Percentiles rank a stretch among this genome's conserved stretches.
Evolutionary conservation across 2,888 invertebrate genomes (phyloP).

Genomic region (Mesorhabditis sp.): DNA sequence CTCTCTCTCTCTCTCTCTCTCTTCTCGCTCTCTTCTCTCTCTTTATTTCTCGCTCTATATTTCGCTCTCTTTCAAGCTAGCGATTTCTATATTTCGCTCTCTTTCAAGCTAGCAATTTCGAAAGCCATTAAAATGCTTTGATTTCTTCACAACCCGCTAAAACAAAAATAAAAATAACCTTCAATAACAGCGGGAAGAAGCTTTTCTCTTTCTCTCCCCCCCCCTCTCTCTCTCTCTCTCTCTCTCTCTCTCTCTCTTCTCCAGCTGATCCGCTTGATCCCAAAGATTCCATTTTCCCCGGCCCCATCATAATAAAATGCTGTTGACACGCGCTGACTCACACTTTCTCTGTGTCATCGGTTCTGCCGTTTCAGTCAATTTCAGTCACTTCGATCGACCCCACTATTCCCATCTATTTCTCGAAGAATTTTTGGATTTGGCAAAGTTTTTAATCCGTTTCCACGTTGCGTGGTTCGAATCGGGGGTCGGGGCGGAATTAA

Average conservation of each 20-base stretch:
- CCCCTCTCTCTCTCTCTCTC: constrained; percentile 6
- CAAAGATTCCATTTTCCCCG: neutral
- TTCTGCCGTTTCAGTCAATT: no score
- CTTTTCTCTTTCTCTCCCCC: constrained; percentile 13
- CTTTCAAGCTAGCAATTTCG: neutral
- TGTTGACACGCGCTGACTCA: neutral
- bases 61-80: constrained; percentile 6
- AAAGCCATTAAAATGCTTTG: neutral
- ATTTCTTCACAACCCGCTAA: constrained; percentile 4
- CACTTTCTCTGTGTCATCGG: neutral
- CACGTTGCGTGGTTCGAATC: no score
- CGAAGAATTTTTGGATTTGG: constrained; percentile 1
- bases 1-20: constrained; percentile 6
- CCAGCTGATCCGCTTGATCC: neutral
- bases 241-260: constrained; percentile 3
- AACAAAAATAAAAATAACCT: neutral
- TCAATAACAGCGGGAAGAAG: neutral
- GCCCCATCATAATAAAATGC: neutral
- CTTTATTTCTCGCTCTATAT: neutral
- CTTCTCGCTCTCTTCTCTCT: neutral
- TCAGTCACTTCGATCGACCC: neutral
- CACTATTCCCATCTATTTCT: no score
- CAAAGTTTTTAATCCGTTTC: constrained; percentile 1
- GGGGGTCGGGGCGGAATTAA: no score
- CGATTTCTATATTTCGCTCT: neutral